Base-by-base conservation (phyloP, 2,888 invertebrate genomes). In the Eudemis profundana region DNA sequence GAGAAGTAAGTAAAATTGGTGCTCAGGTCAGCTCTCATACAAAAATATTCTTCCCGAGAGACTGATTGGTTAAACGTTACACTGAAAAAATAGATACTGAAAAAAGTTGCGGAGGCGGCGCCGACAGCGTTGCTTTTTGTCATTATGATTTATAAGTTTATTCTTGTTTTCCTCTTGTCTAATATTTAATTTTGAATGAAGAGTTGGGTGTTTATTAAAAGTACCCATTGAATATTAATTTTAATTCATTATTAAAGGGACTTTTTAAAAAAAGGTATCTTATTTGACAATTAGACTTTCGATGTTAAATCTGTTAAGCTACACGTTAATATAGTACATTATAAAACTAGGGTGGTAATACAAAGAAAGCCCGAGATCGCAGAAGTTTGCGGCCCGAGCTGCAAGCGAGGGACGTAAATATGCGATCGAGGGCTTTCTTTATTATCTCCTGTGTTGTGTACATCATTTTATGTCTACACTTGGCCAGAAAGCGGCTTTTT, bases 1-100 rank as follows among this genome's bases (percentile, higher is more conserved):
- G 73, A 75, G 78, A 78, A 79, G 79, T 72, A 73, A 74, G 72
- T 79, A 69, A 78, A 77, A 76, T 80, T 73, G 75, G 51, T 38
- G 46, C 65, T 54, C 53, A 27, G 61, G 27, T 54, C 53, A 62
- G 54, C 53, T 63, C 49, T 59, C 5, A 51, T 65, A 53, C 53
- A 60, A 65, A 64, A 65, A 65, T 53, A 65, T 53, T 60, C 27
- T 42, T 46, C 33, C 23, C 42, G 57, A 17, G n/a, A 14, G 19
- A 50, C 44, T 59, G 36, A 64, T 59, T 64, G 44, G 51, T 36
- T 46, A 27, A 44, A 17, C 23, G 59, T 42, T 51, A 38, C 46
- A 36, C 17, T n/a, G 46, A 46, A 42, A 29, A 56, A 50, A 50
- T 56, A 56, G 14, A 33, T 23, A 17, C n/a, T 12, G 15, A 54